Percentiles rank a stretch among this genome's conserved stretches.
These are phyloP conservation scores for Glyphotaelius pellucidus DNA, from an alignment of 2,888 invertebrate species.

Conservation along the genomic window DNA sequence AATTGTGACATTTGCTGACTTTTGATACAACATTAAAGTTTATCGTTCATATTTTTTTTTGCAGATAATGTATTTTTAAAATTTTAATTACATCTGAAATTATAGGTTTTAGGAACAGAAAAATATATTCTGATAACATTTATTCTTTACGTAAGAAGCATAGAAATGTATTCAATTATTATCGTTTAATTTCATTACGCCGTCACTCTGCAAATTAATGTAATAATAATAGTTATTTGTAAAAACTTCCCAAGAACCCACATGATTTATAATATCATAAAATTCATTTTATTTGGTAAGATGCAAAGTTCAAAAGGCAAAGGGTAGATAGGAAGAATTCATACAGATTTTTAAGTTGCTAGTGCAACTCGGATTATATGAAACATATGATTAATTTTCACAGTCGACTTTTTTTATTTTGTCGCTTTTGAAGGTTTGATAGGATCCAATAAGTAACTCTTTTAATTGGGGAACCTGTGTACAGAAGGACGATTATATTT, in stretches of 20 bases:
- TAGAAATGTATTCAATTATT: neutral
- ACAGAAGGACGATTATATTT: neutral
- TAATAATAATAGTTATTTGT: neutral
- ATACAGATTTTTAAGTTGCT: neutral
- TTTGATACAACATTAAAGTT: constrained; percentile 49
- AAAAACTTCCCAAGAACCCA: neutral
- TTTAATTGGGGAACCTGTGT: neutral
- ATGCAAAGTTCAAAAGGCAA: neutral
- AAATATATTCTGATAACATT: constrained; percentile 31
- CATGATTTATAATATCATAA: neutral
- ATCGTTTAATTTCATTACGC: neutral
- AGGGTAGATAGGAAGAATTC: neutral
- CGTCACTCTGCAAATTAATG: neutral
- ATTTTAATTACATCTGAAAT: constrained; percentile 39
- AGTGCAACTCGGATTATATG: neutral
- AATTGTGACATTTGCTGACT: constrained; percentile 54
- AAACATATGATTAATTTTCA: neutral
- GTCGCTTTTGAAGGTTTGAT: neutral
- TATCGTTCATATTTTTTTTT: constrained; percentile 42
- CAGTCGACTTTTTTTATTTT: neutral
- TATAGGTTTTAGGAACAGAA: constrained; percentile 15
- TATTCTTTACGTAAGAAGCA: constrained; percentile 1
- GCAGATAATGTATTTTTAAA: constrained; percentile 47
- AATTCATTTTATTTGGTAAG: neutral
- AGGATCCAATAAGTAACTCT: neutral